phyloP scores from a whole-genome alignment of 2,797 vertebrate genomes.

The Sebastes flavidus region DNA sequence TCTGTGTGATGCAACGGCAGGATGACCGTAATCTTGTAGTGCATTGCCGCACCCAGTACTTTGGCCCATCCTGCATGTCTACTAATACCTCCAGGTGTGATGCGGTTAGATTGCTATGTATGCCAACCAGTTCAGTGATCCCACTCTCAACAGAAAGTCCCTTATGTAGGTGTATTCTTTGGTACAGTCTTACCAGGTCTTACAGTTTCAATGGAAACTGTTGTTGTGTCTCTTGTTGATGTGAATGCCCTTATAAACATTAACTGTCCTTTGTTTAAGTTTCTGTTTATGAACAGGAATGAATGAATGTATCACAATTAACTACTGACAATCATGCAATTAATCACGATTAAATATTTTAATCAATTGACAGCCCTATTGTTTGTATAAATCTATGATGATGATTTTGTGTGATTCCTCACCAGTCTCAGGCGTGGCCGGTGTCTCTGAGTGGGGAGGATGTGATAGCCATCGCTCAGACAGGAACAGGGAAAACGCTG shows the following conservation, averaged over 20 bases:
- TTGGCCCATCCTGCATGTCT: neutral
- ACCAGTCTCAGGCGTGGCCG: conserved; percentile 96
- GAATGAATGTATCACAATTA: no score
- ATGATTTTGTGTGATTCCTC: neutral
- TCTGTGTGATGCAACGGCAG: neutral
- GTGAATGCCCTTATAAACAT: no score
- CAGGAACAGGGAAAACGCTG: conserved; percentile 96
- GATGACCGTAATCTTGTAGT: neutral
- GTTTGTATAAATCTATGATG: neutral
- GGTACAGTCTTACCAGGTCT: neutral
- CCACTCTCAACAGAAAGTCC: no score
- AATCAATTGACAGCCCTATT: no score
- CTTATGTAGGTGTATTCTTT: no score
- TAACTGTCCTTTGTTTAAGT: no score
- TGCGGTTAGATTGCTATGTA: neutral
- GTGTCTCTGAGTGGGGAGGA: conserved; percentile 92
- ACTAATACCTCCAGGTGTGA: neutral
- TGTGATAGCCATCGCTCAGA: conserved; percentile 96
- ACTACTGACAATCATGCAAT: no score
- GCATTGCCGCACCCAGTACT: neutral
- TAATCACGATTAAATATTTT: no score
- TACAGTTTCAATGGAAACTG: neutral
- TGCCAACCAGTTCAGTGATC: neutral
- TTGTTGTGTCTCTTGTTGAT: no score
- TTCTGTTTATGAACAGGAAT: neutral